Evolutionary conservation across 2,113 vertebrate species (phyloP), one percentile per base, ranked within the genome.

Genomic region (Galemys pyrenaicus): DNA sequence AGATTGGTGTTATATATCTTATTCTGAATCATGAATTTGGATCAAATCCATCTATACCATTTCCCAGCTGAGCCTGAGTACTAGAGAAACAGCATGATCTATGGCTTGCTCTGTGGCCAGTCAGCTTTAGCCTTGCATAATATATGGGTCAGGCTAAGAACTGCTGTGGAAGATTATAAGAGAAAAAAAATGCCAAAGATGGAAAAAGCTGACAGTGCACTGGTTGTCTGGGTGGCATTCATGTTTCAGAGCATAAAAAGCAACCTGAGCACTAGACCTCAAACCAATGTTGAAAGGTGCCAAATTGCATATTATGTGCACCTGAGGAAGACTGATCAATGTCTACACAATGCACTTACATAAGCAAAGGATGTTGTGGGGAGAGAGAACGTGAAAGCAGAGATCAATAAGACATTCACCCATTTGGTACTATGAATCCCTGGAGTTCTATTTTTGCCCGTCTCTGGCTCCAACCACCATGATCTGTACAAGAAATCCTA

Each of bases 31-130:
- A 35, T 22, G 20, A 62, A 28, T 22, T 20, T 22, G 4, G 6
- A 65, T 17, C 2, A 79, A 44, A 49, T n/a, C 2, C 24, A 39
- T 19, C 30, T 62, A 5, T 24, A 1, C 54, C n/a, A 1, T 28
- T 41, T 65, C 35, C 58, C 30, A 37, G n/a, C 58, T 62, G 22
- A 44, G 12, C 10, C 19, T 51, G 22, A 32, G 10, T 41, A 49
- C 30, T 74, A 0, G 10, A 32, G 20, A 5, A 49, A 51, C 11
- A 71, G 9, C 10, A 16, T 26, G n/a, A 71, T 24, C 6, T 7
- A 19, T 6, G 56, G 8, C 16, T 71, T 5, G 24, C 1, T 3
- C 28, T 0, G 10, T 9, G 7, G 6, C 0, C 39, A 41, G 8
- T 30, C 6, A 13, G 39, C 20, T 5, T 54, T 56, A 32, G 41